Evolutionary conservation across 2,888 invertebrate species (phyloP).

Genomic region (Serrognathus titanus): DNA sequence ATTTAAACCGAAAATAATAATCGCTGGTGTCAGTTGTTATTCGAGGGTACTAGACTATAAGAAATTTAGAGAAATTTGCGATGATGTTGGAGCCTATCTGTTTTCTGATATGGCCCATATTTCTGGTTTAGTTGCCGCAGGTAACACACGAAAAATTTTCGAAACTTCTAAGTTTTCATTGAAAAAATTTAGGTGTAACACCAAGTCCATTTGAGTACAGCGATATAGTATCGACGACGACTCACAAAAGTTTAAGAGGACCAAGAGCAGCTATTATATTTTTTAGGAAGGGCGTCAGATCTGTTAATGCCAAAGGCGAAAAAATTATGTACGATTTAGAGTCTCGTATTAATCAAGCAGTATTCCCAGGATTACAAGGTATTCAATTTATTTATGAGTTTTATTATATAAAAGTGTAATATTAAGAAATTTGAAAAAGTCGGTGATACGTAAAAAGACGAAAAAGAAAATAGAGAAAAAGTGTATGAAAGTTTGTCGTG

Average conservation of each 20-base stretch:
- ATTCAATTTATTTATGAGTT: neutral
- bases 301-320: constrained; percentile 76
- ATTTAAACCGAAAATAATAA: constrained; percentile 89
- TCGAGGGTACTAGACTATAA: constrained; percentile 90
- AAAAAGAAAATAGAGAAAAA: too few species aligned
- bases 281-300: constrained; percentile 84
- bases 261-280: constrained; percentile 90
- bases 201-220: constrained; percentile 88
- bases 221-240: constrained; percentile 92
- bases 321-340: constrained; percentile 86
- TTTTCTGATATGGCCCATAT: constrained; percentile 97
- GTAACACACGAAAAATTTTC: constrained; percentile 38
- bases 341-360: constrained; percentile 80
- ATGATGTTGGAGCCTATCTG: constrained; percentile 80
- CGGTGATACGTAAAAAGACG: too few species aligned
- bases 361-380: constrained; percentile 91
- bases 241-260: constrained; percentile 89
- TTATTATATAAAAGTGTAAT: neutral
- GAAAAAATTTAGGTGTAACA: constrained; percentile 57
- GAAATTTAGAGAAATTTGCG: constrained; percentile 78
- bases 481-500: too few species aligned
- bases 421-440: too few species aligned
- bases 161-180: too few species aligned
- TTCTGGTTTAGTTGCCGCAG: constrained; percentile 87
- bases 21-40: constrained; percentile 94